Conservation (phyloP, 2,113 vertebrate genomes). For the Archilochus colubris region DNA sequence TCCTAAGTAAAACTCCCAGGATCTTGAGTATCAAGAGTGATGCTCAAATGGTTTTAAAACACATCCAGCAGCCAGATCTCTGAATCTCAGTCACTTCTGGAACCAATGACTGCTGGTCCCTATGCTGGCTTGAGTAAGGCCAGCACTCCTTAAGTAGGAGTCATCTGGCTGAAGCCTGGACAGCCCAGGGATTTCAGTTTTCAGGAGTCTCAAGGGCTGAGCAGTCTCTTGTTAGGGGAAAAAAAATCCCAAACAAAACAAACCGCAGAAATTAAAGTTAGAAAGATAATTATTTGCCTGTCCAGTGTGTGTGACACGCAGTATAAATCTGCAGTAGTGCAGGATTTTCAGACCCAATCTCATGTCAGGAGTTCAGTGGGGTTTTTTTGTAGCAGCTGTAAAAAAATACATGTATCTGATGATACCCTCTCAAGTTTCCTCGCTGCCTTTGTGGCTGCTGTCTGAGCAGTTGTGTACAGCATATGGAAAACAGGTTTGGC, state of each 20-base stretch:
- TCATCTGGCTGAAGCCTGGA: not conserved
- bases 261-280: not conserved
- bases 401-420: not conserved
- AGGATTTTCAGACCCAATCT: not conserved
- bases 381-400: not conserved
- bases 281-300: not conserved
- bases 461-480: not conserved
- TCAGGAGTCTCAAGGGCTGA: not conserved
- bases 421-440: not conserved
- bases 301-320: not conserved
- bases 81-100: not conserved
- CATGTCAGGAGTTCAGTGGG: not conserved
- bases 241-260: not conserved
- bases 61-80: not conserved
- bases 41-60: slow-evolving; percentile 6
- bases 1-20: not conserved
- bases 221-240: not conserved
- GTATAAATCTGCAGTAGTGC: not conserved
- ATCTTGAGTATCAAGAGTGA: not conserved
- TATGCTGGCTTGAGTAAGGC: not conserved
- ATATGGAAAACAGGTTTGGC: not conserved
- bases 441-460: not conserved
- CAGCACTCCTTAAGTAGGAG: not conserved
- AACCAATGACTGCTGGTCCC: not conserved
- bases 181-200: not conserved